Percentiles rank a stretch among this genome's conserved stretches.
Conservation (phyloP, 2,888 invertebrate species). For the Thymelicus lineola region DNA sequence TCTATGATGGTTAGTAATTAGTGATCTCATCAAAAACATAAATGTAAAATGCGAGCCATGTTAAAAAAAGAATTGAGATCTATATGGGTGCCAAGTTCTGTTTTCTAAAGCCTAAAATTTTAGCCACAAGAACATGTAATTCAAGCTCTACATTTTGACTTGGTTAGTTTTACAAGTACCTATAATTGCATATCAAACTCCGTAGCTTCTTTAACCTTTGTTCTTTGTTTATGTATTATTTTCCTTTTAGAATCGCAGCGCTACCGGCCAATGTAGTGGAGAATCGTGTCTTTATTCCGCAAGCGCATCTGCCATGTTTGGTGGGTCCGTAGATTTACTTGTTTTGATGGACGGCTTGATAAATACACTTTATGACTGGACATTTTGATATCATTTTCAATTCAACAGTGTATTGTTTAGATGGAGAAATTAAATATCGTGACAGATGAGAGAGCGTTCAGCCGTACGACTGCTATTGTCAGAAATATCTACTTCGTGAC, state of each 20-base stretch:
- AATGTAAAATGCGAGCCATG: too few relatives aligned
- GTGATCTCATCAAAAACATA: too few relatives aligned
- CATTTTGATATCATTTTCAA: slow-evolving; percentile 17
- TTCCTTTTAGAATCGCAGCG: background rate
- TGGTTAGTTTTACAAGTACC: too few relatives aligned
- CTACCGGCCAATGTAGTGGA: slow-evolving; percentile 16
- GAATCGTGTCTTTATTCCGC: slow-evolving; percentile 25
- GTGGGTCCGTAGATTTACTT: slow-evolving; percentile 1
- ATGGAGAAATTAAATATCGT: slow-evolving; percentile 6
- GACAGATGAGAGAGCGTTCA: background rate
- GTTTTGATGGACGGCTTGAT: slow-evolving; percentile 22
- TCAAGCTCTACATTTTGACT: too few relatives aligned
- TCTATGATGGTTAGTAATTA: too few relatives aligned
- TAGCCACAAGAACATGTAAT: too few relatives aligned
- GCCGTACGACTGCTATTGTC: too few relatives aligned
- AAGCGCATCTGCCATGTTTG: slow-evolving; percentile 24
- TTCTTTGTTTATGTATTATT: background rate
- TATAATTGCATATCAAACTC: background rate
- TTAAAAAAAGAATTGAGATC: too few relatives aligned
- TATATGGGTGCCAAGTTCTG: too few relatives aligned
- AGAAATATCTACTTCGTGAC: too few relatives aligned
- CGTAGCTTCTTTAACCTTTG: background rate
- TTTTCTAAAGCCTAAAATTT: too few relatives aligned
- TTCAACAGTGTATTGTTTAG: slow-evolving; percentile 10
- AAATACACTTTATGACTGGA: slow-evolving; percentile 14